These are phyloP conservation scores for Rattus rattus DNA, from an alignment of 2,113 vertebrate genomes.

Conservation along the genomic window DNA sequence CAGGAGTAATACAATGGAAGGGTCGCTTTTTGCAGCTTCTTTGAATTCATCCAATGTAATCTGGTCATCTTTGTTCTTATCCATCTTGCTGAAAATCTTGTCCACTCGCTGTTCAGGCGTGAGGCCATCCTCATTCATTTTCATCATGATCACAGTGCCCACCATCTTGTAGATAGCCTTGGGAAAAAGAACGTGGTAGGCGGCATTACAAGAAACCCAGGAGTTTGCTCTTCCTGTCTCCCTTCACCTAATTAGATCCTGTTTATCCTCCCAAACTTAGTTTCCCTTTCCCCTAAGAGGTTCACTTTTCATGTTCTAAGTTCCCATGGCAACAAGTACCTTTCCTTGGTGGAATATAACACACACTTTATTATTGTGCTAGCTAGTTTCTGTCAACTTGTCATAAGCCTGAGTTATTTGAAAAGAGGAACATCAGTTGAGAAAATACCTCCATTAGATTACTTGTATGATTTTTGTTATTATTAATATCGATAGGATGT, in stretches of 20 bases:
- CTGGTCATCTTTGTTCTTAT: slow-evolving; percentile 99
- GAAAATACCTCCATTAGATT: background rate
- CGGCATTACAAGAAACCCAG: background rate
- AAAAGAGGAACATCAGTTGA: background rate
- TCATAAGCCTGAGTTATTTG: background rate
- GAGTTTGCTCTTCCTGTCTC: background rate
- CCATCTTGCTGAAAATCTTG: slow-evolving; percentile 99
- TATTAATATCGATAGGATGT: background rate
- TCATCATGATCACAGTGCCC: slow-evolving; percentile 99
- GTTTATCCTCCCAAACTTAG: background rate
- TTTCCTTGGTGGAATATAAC: background rate
- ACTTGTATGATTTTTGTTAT: background rate
- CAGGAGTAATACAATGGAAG: slow-evolving; percentile 99
- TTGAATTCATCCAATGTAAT: slow-evolving; percentile 99
- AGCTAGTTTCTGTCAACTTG: background rate
- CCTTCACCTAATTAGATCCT: background rate
- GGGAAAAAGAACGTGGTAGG: slow-evolving; percentile 58
- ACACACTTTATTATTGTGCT: background rate
- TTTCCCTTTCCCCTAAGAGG: background rate
- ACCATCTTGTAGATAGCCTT: slow-evolving; percentile 99
- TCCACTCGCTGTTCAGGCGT: slow-evolving; percentile 98
- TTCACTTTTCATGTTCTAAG: background rate
- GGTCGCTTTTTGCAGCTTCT: slow-evolving; percentile 99
- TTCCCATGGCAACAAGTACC: background rate
- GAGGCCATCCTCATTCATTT: slow-evolving; percentile 99